Evolutionary conservation across 2,888 invertebrate genomes (phyloP).

Genomic region (Thera britannica): DNA sequence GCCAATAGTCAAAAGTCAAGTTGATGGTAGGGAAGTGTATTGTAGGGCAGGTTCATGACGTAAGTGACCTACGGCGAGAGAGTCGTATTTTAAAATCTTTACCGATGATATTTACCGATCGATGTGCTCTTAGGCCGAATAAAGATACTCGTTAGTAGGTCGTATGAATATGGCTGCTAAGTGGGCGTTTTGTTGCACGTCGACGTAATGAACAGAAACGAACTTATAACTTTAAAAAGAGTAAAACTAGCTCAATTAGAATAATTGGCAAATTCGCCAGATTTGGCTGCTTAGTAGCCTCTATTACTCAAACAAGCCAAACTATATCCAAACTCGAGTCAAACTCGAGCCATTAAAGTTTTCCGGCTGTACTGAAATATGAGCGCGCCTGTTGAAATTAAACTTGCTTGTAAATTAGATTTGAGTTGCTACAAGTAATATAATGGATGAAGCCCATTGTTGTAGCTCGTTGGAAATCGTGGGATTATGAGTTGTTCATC

Average conservation of each 20-base stretch:
- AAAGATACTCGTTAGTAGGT: too few species aligned
- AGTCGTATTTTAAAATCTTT: too few species aligned
- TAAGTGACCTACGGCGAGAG: too few species aligned
- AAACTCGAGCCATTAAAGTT: slow-evolving; percentile 41
- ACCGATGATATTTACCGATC: too few species aligned
- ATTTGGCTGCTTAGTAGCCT: slow-evolving; percentile 61
- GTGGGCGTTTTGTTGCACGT: too few species aligned
- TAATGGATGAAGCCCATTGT: slow-evolving; percentile 39
- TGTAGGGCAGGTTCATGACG: too few species aligned
- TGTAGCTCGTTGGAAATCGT: slow-evolving; percentile 28
- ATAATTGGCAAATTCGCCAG: slow-evolving; percentile 63
- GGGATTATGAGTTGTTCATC: slow-evolving; percentile 27
- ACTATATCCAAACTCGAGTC: slow-evolving; percentile 52
- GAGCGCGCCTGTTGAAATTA: slow-evolving; percentile 57
- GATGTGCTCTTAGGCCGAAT: too few species aligned
- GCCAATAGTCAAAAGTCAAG: too few species aligned
- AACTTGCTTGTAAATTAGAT: slow-evolving; percentile 46
- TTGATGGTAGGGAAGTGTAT: too few species aligned
- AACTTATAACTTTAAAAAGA: slow-evolving; percentile 2
- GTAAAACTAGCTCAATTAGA: slow-evolving; percentile 53
- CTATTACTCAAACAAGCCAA: slow-evolving; percentile 70
- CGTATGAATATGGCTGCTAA: too few species aligned
- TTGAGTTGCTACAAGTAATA: slow-evolving; percentile 35
- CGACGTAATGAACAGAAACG: too few species aligned
- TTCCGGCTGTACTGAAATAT: slow-evolving; percentile 58